Percentiles rank a stretch among this genome's conserved stretches.
phyloP scores from a whole-genome alignment of 2,888 invertebrate species.

The Himalopsyche kuldschensis region DNA sequence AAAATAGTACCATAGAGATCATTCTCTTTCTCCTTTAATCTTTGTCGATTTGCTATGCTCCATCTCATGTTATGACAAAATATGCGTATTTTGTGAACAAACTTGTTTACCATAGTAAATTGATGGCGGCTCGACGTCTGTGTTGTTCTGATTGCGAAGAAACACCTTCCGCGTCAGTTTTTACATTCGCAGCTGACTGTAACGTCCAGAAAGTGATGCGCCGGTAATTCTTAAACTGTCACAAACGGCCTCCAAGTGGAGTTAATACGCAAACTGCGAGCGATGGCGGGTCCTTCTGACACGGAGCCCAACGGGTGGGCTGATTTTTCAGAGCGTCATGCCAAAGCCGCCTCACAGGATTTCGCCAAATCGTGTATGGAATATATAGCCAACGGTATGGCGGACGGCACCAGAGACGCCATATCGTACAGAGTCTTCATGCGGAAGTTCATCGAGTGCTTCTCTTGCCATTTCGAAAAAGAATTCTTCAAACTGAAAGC shows the following conservation, averaged over 20 bases:
- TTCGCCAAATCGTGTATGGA: conserved; percentile 85
- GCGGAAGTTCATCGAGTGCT: conserved; percentile 80
- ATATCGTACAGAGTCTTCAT: conserved; percentile 78
- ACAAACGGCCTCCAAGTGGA: conserved; percentile 48
- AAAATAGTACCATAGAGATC: background rate
- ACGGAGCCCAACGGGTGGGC: conserved; percentile 72
- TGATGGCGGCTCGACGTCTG: conserved; percentile 24
- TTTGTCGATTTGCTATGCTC: background rate
- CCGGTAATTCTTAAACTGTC: background rate
- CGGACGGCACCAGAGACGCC: conserved; percentile 66
- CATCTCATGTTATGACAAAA: conserved; percentile 19
- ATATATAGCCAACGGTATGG: conserved; percentile 71
- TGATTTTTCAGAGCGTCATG: conserved; percentile 87
- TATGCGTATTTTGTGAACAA: conserved; percentile 26
- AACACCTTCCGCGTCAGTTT: background rate
- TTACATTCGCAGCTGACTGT: background rate
- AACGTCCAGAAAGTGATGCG: conserved; percentile 17
- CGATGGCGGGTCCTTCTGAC: conserved; percentile 59
- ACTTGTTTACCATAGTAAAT: conserved; percentile 24
- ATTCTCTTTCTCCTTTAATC: conserved; percentile 10
- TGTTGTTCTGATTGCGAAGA: conserved; percentile 28
- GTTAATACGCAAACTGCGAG: conserved; percentile 54
- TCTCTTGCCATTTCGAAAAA: conserved; percentile 81
- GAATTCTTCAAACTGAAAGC: conserved; percentile 65
- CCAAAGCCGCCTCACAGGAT: conserved; percentile 80